Evolutionary conservation across 1,140 invertebrate genomes (phyloP), one percentile per base, ranked within the genome.

Genomic region (Euglossa dilemma): DNA sequence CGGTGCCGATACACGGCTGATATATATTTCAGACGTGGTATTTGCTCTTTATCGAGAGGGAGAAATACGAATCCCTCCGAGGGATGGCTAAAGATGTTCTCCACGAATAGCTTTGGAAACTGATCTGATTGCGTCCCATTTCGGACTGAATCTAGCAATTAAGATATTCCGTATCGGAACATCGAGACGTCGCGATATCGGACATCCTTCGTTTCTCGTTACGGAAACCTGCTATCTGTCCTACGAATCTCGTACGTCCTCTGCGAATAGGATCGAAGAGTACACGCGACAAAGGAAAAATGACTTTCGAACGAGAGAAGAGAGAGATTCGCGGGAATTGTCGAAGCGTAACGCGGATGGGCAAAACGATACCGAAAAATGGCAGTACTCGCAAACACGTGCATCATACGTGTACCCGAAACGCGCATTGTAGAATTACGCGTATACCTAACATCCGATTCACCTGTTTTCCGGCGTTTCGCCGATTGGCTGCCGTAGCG

Each of bases 1-100:
- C 91, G 87, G 85, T 89, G 90, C 91, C 89, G 90, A 91, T 92
- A 92, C 91, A 89, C 88, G 77, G 50, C 85, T 83, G 88, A 89
- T 90, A 85, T 84, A 69, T 83, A 84, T 87, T 83, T 87, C 86
- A 87, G 86, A 87, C 80, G 81, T 76, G 80, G 72, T 69, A 82
- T 82, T 82, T 82, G 80, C 80, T 82, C 72, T 82, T 82, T 82
- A 82, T 82, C 63, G 63, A 47, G 56, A 76, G 78, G 70, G 47
- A 63, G 59, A 43, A 28, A 76, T 76, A 52, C 80, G 63, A 64
- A 43, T 23, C 61, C 80, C 72, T 57, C 52, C 25, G 25, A 45
- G 61, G 71, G 71, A 75, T 81, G 3, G 50, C 20, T 23, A 20
- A 5, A n/a, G 61, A 64, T 75, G 25, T 67, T 56, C 59, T 45